A percentile compares a stretch with the other conserved stretches of the same genome.
Evolutionary conservation across 2,797 vertebrate genomes (phyloP).

Genomic region (Hemitrygon akajei): DNA sequence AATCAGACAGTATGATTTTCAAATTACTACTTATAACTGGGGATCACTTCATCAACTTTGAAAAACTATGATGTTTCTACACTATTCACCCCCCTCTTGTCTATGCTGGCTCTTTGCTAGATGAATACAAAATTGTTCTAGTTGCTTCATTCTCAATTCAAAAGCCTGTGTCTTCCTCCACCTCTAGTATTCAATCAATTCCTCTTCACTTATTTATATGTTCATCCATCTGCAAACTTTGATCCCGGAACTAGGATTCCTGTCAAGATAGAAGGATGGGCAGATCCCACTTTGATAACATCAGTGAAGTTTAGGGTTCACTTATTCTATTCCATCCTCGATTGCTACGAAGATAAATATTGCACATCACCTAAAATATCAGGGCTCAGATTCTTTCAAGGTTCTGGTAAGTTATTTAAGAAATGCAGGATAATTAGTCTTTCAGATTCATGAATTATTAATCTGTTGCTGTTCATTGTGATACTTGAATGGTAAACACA

Average conservation of each 20-base stretch:
- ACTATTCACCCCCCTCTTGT: neutral
- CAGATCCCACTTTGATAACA: neutral
- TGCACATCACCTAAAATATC: neutral
- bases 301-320: neutral
- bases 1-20: neutral
- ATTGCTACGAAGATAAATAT: neutral
- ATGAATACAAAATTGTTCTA: neutral
- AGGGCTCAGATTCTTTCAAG: neutral
- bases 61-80: neutral
- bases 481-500: neutral
- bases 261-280: neutral
- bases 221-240: neutral
- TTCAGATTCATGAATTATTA: neutral
- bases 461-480: neutral
- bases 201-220: neutral
- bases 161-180: neutral
- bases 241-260: neutral
- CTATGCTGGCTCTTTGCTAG: neutral
- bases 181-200: neutral
- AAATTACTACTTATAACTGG: neutral
- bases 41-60: neutral
- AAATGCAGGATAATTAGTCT: neutral
- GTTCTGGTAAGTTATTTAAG: neutral
- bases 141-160: neutral
- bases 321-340: neutral